Percentiles rank a stretch among this genome's conserved stretches.
These are phyloP conservation scores for Drosophila yakuba DNA, from an alignment of 1,140 invertebrate genomes.

Conservation along the genomic window DNA sequence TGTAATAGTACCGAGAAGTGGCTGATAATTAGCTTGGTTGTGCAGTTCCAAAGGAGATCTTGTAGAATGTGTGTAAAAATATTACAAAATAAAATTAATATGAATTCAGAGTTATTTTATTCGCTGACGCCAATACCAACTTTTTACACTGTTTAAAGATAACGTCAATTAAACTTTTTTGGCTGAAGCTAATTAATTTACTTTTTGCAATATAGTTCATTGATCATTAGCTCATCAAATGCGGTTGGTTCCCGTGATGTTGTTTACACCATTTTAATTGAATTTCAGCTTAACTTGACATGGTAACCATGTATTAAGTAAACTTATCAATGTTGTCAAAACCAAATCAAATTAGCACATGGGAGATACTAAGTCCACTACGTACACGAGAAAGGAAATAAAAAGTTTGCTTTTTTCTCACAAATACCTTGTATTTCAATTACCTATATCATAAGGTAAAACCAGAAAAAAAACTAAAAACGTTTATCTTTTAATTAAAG, in stretches of 20 bases:
- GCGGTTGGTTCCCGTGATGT: conserved; percentile 18
- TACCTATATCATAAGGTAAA: too few relatives aligned
- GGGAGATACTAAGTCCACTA: neutral
- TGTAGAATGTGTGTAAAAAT: conserved; percentile 14
- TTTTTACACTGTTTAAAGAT: neutral
- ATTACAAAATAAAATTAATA: neutral
- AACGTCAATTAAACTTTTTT: neutral
- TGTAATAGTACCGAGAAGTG: conserved; percentile 48
- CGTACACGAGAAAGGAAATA: neutral
- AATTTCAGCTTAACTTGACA: conserved; percentile 41
- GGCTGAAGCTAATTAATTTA: conserved; percentile 14
- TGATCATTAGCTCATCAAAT: conserved; percentile 11
- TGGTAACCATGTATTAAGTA: conserved; percentile 19
- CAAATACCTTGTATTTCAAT: too few relatives aligned
- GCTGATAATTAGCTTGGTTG: conserved; percentile 52
- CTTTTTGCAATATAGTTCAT: conserved; percentile 8
- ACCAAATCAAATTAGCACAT: conserved; percentile 38
- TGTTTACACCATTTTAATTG: conserved; percentile 62
- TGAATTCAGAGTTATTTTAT: too few relatives aligned
- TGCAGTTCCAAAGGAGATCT: neutral
- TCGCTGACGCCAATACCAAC: too few relatives aligned
- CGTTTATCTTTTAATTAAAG: too few relatives aligned
- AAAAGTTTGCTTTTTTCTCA: neutral
- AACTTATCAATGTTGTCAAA: conserved; percentile 36
- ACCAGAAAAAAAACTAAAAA: too few relatives aligned